Evolutionary conservation across 2,888 invertebrate species (phyloP).

Genomic region (Thymelicus lineola): DNA sequence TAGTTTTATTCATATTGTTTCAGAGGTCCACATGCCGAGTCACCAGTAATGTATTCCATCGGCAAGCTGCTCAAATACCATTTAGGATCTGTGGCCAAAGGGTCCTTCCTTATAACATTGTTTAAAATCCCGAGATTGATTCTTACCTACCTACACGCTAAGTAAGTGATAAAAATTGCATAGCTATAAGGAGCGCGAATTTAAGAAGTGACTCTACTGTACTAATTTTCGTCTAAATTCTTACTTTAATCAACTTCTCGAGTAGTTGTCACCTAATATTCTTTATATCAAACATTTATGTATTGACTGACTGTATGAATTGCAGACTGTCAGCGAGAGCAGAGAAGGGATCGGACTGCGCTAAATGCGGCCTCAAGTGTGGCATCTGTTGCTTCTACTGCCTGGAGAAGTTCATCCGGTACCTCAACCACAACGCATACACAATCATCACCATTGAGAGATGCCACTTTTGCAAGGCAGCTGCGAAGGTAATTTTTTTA

Average conservation of each 20-base stretch:
- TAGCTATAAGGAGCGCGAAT: no score
- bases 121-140: slow-evolving; percentile 96
- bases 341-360: slow-evolving; percentile 90
- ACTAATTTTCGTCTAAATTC: no score
- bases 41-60: slow-evolving; percentile 89
- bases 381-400: slow-evolving; percentile 97
- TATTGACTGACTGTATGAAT: slow-evolving; percentile 33
- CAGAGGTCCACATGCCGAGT: slow-evolving; percentile 88
- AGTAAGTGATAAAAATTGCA: slow-evolving; percentile 83
- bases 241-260: no score
- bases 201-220: no score
- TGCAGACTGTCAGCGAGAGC: slow-evolving; percentile 87
- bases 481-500: slow-evolving; percentile 94
- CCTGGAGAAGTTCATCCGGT: slow-evolving; percentile 95
- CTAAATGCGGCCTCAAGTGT: slow-evolving; percentile 90
- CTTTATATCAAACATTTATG: slow-evolving; percentile 1
- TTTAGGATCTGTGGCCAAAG: slow-evolving; percentile 97
- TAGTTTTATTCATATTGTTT: slow-evolving; percentile 48
- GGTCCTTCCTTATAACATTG: slow-evolving; percentile 96
- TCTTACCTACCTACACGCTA: slow-evolving; percentile 94
- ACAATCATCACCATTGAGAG: slow-evolving; percentile 97
- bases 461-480: slow-evolving; percentile 95
- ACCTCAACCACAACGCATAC: slow-evolving; percentile 97
- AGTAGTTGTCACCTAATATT: background rate
- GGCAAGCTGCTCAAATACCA: slow-evolving; percentile 94